Evolutionary conservation across 1,140 invertebrate species (phyloP), one percentile per base, ranked within the genome.

Genomic region (Pollicipes pollicipes): DNA sequence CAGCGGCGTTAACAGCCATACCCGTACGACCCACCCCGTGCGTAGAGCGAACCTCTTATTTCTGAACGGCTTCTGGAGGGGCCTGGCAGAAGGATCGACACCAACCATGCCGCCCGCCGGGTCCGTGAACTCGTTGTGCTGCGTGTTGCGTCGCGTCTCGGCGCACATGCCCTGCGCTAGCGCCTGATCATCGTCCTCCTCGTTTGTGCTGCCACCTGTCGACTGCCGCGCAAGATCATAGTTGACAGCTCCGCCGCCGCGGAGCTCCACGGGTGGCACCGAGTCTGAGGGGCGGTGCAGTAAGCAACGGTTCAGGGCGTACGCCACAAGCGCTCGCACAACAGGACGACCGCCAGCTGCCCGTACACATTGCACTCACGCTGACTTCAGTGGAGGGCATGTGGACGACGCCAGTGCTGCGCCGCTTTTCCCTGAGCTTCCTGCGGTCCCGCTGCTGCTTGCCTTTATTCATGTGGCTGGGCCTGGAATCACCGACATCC

Each of bases 351-450:
- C 16, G 32, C 32, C 32, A 6, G 32, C 31, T 74, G 71, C 69
- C 67, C 73, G 73, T 69, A 58, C 58, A 71, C 68, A 21, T n/a
- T 3, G 30, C 27, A 30, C 27, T 66, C 58, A 68, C n/a, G 69
- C 70, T 75, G 76, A 85, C 84, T 83, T 86, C 85, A 72, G 85
- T 86, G 4, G 85, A 86, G 26, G 83, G 84, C 37, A 86, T 79
- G 77, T 86, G 85, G 28, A 86, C 84, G 27, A 86, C 84, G 64
- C 85, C 85, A 32, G 85, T 86, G 74, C 85, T 86, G 71, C 85
- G 79, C 71, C 85, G 77, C 74, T 86, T 86, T 75, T 86, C 85
- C 73, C 85, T 78, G 32, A 86, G 78, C 77, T 87, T 87, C 75
- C 87, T 80, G 70, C 85, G 81, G 75, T 87, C 85, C 69, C 85